Evolutionary conservation across 2,113 vertebrate genomes (phyloP).

Genomic region (Clinocottus analis): DNA sequence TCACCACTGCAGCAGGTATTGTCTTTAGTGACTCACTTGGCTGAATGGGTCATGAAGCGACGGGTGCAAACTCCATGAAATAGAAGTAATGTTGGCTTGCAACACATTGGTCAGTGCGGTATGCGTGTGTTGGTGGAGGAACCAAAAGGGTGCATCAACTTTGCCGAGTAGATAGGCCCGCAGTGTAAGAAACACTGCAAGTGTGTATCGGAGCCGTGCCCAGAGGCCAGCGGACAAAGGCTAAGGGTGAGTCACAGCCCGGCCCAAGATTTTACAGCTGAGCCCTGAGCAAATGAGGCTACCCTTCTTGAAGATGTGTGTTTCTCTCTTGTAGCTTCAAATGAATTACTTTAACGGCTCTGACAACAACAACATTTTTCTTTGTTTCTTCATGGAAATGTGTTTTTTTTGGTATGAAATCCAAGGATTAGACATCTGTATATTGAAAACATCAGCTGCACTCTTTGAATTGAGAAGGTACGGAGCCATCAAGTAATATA

Average conservation of each 20-base stretch:
- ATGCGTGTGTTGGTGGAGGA: background rate
- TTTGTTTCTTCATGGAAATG: background rate
- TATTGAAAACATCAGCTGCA: background rate
- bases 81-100: background rate
- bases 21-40: slow-evolving; percentile 2
- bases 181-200: slow-evolving; percentile 2
- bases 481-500: background rate
- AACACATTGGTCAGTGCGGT: background rate
- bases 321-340: background rate
- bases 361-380: background rate
- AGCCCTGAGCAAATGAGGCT: slow-evolving; percentile 12
- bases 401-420: background rate
- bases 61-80: slow-evolving; percentile 13
- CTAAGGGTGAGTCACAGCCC: slow-evolving; percentile 54
- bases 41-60: background rate
- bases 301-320: background rate
- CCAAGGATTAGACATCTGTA: background rate
- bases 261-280: slow-evolving; percentile 24
- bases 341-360: background rate
- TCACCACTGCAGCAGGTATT: background rate
- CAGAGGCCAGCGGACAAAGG: slow-evolving; percentile 49
- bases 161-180: background rate
- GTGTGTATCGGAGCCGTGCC: slow-evolving; percentile 36
- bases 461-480: background rate
- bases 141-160: slow-evolving; percentile 16